Base-by-base conservation (phyloP, 1,140 invertebrate species). In the Oncopeltus fasciatus region DNA sequence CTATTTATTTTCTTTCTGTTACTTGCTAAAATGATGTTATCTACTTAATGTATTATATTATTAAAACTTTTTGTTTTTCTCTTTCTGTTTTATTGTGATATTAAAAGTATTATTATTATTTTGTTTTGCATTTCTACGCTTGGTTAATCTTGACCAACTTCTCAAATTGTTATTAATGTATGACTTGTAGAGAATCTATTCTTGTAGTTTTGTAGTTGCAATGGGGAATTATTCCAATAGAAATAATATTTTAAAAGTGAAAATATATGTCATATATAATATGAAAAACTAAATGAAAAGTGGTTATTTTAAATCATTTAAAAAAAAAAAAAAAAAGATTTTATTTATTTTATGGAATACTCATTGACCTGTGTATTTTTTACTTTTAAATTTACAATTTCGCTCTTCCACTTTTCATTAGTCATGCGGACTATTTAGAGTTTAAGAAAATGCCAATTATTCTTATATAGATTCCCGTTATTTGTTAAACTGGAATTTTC, bases 201-300 rank as follows among this genome's bases (percentile, higher is more conserved):
- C 49, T 53, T 53, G 49, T 53, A 53, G 49, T 53, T 53, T 53
- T 53, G 49, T 53, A 53, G 49, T 53, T 53, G 49, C 49, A 53
- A 53, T 18, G 24, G 20, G 49, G 21, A 49, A 53, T 26, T 24
- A 53, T 24, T 53, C 26, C 21, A 53, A 53, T 24, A 53, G 49
- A 2, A 53, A 53, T 14, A 53, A 53, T 24, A 53, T 8, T 38
- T 53, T 24, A 24, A 53, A 53, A 14, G 2, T 20, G 24, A 20
- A 49, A 53, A 24, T 24, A 53, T 8, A 5, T 38, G 31, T 38
- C 14, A 38, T 38, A 5, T 8, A 38, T 38, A 24, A 21, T 4
- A 16, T 53, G 2, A 53, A 24, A 4, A 53, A 24, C 14, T 24
- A 24, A 24, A 21, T 53, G 49, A 53, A 53, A 53, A 53, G 49